Evolutionary conservation across 2,888 invertebrate genomes (phyloP), one percentile per base, ranked within the genome.

Genomic region (Leptarthrus brevirostris): DNA sequence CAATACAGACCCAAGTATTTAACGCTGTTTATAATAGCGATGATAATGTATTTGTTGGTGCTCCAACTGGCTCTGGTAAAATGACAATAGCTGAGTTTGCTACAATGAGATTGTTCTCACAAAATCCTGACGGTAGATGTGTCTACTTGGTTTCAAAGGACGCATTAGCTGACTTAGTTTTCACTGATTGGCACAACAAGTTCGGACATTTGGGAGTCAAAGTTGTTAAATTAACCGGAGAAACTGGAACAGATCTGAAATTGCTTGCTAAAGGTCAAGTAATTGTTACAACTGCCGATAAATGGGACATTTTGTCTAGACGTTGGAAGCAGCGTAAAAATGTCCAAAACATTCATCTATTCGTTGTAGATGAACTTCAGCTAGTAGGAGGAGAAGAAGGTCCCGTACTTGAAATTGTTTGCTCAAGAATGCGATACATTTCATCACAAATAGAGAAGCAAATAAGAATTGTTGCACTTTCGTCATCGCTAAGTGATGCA

Each of bases 311-410:
- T 2, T 87, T 99, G 2, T 99, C 99, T 0, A 88, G 99, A 72
- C 89, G 99, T 77, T 99, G 99, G 99, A 99, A 99, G 81, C 98
- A 99, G 81, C 89, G 99, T 34, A 98, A 98, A 86, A 97, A 97
- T 83, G 98, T 99, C 0, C 98, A 98, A 81, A 97, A 96, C 81
- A 92, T 99, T 6, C 94, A 96, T 75, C 87, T 99, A 14, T 97
- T 99, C 84, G 95, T 99, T 75, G 96, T 96, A 16, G 99, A 99
- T 82, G 98, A 99, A 79, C 86, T 99, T 22, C 98, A 99, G 81
- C 86, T 96, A 75, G 88, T 95, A 70, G 95, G 95, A 0, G 95
- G 95, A 0, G 94, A 94, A 79, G 95, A 95, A 79, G 95, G 96
- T 0, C 98, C 98, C 0, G 94, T 98, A 0, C 86, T 99, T 61